phyloP scores from a whole-genome alignment of 2,797 vertebrate species.

The Karalla daura region DNA sequence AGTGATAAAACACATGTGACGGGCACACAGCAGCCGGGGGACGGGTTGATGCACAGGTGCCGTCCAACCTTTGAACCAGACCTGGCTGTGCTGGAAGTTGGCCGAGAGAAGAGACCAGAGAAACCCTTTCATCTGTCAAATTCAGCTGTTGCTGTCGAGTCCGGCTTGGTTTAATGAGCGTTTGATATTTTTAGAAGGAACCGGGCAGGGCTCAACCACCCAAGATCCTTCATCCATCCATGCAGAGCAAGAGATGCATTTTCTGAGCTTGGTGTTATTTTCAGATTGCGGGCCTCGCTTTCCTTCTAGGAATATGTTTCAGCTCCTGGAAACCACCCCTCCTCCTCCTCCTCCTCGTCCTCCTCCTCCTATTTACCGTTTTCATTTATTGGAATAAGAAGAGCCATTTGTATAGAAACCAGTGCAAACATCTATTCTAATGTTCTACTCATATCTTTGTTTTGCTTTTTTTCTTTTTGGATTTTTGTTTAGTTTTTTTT shows the following conservation, averaged over 20 bases:
- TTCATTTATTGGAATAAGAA: slow-evolving; percentile 8
- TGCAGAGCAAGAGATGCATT: background rate
- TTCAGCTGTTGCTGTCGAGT: slow-evolving; percentile 28
- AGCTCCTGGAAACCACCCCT: slow-evolving; percentile 2
- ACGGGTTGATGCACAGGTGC: slow-evolving; percentile 41
- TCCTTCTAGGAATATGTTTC: background rate
- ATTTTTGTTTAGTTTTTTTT: too few relatives aligned
- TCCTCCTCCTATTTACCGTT: background rate
- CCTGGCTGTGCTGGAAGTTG: slow-evolving; percentile 23
- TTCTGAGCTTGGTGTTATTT: slow-evolving; percentile 10
- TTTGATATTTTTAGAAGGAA: slow-evolving; percentile 27
- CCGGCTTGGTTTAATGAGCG: slow-evolving; percentile 43
- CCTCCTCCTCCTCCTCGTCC: background rate
- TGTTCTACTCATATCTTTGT: slow-evolving; percentile 7
- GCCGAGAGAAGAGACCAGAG: slow-evolving; percentile 17
- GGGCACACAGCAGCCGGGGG: slow-evolving; percentile 5
- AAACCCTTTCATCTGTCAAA: slow-evolving; percentile 53
- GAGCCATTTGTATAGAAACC: slow-evolving; percentile 22
- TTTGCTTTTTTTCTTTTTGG: too few relatives aligned
- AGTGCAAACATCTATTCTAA: slow-evolving; percentile 47
- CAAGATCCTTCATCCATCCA: slow-evolving; percentile 11
- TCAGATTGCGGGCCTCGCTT: background rate
- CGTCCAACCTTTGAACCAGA: slow-evolving; percentile 52
- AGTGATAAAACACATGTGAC: slow-evolving; percentile 48
- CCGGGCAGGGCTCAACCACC: background rate